Evolutionary conservation across 1,140 invertebrate species (phyloP).

Genomic region (Orius laevigatus): DNA sequence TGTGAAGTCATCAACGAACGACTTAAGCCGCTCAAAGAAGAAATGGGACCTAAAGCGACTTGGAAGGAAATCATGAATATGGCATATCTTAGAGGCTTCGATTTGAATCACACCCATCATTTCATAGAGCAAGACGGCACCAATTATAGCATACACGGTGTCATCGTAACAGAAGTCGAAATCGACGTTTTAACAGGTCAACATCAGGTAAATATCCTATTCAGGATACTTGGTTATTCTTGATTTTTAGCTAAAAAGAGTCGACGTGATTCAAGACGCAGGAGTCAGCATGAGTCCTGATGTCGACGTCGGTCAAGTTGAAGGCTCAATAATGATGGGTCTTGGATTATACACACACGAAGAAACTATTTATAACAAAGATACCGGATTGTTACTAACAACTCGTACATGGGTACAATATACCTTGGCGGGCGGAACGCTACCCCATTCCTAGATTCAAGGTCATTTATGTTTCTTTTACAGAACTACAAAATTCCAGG

Average conservation of each 20-base stretch:
- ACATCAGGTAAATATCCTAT: conserved; percentile 26
- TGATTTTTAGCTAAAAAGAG: conserved; percentile 33
- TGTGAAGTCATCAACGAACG: conserved; percentile 45
- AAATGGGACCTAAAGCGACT: conserved; percentile 33
- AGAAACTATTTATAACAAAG: conserved; percentile 44
- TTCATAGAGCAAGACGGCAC: background rate
- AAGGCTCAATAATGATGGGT: conserved; percentile 76
- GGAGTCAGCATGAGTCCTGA: conserved; percentile 56
- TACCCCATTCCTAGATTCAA: no score
- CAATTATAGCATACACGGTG: conserved; percentile 7
- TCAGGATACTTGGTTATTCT: background rate
- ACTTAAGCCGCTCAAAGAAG: conserved; percentile 41
- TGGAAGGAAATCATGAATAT: conserved; percentile 47
- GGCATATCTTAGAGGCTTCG: conserved; percentile 38
- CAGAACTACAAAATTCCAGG: conserved; percentile 64
- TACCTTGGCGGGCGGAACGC: background rate
- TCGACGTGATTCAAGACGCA: conserved; percentile 56
- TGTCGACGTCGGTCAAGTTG: conserved; percentile 70
- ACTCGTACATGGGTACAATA: conserved; percentile 52
- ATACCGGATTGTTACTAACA: conserved; percentile 49
- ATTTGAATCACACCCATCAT: conserved; percentile 32
- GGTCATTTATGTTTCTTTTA: background rate
- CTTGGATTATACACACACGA: conserved; percentile 65
- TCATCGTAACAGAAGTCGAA: conserved; percentile 37
- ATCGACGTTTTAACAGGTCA: conserved; percentile 61